Base-by-base conservation (phyloP, 30 jellyfish, hydroid and myxozoan species). In the Rhopilema esculentum region DNA sequence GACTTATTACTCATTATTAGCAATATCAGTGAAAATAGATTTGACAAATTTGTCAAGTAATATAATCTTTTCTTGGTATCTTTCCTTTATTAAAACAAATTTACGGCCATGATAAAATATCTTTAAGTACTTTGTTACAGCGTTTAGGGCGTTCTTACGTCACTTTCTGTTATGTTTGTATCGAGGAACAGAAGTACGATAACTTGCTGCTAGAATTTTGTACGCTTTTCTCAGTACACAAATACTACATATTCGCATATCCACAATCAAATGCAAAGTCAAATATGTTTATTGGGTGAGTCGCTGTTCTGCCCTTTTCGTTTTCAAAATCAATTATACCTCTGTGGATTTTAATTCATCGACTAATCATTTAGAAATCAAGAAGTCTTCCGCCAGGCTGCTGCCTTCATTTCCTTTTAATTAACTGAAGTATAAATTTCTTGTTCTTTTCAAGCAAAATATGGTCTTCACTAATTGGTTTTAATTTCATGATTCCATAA, bases 401-500 rank as follows among this genome's bases (percentile, higher is more conserved):
- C 85, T 85, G 81, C 49, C 65, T 85, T 75, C 85, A 85, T 85
- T 85, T 85, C 88, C 94, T 73, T 51, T 75, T 75, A 33, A 85
- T 85, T 74, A 85, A 85, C 67, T 62, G 76, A 85, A 57, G 94
- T 75, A 85, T 85, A 85, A 85, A 66, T 67, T 73, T 85, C 94
- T 62, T 85, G 88, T 74, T 65, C 88, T 75, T 63, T 68, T 74
- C 88, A 85, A 75, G 88, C 88, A 71, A 85, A 85, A 69, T 52
- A 33, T 75, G 79, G 84, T 21, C 71, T 72, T 63, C n/a, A 69
- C 66, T 85, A 85, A 85, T 85, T 85, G 94, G 84, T 48, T 84
- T 63, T 85, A 85, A 85, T 85, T 85, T 57, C 79, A 61, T 73
- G 84, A 66, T 85, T 85, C 94, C 94, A 85, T 75, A 85, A 85